Evolutionary conservation across 1,140 invertebrate genomes (phyloP), one percentile per base, ranked within the genome.

Genomic region (Cephus cinctus): DNA sequence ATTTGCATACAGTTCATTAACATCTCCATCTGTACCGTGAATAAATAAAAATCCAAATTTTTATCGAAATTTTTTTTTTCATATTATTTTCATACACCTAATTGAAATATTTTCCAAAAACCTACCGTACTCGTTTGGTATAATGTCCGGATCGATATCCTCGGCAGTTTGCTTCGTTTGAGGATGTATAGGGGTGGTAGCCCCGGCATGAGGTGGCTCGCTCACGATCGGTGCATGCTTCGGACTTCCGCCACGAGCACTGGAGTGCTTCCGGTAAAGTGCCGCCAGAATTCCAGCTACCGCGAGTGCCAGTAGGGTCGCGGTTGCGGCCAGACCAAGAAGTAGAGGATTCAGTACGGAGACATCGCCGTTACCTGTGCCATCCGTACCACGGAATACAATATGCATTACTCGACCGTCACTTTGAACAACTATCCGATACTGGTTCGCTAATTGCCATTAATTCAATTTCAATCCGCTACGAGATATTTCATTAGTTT

Each of bases 51-150:
- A n/a, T n/a, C n/a, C n/a, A n/a, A n/a, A n/a, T n/a, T n/a, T n/a
- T n/a, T n/a, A n/a, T n/a, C n/a, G n/a, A n/a, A n/a, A n/a, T n/a
- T n/a, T n/a, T n/a, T n/a, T n/a, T n/a, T n/a, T n/a, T n/a, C n/a
- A n/a, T n/a, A n/a, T n/a, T n/a, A n/a, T n/a, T n/a, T n/a, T n/a
- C n/a, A n/a, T n/a, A n/a, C n/a, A n/a, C n/a, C n/a, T n/a, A n/a
- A n/a, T n/a, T n/a, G n/a, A n/a, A n/a, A n/a, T n/a, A n/a, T n/a
- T n/a, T n/a, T n/a, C n/a, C n/a, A n/a, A n/a, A 20, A 14, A 70
- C 82, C 83, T 69, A 90, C 89, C 88, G 77, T 89, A 88, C 78
- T 90, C 86, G 79, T 87, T 88, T 52, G 87, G 86, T 73, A 90
- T 89, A 57, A 91, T 89, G 72, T 91, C 89, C 12, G 89, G 88